phyloP scores from a whole-genome alignment of 1,140 invertebrate genomes.

The Lepidurus packardi region DNA sequence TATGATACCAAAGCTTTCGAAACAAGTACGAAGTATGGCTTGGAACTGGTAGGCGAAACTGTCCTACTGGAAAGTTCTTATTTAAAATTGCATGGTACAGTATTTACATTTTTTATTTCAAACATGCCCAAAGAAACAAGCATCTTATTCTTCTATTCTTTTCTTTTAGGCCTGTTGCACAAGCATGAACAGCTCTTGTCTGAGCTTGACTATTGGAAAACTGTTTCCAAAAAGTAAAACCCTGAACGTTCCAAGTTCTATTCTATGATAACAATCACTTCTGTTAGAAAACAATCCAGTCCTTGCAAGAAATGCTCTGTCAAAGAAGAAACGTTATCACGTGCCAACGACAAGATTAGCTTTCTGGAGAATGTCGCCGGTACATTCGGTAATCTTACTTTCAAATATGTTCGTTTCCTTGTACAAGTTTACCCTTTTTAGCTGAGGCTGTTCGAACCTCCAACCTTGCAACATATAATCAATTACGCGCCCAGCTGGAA shows the following conservation, averaged over 20 bases:
- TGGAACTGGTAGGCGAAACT: too few species aligned
- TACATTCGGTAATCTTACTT: not conserved
- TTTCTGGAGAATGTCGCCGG: not conserved
- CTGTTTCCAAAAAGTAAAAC: not conserved
- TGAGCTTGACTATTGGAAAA: not conserved
- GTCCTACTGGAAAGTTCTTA: not conserved
- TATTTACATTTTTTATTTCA: not conserved
- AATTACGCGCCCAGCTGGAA: constrained; percentile 1
- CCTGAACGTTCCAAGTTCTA: not conserved
- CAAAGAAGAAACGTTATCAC: not conserved
- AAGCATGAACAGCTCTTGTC: not conserved
- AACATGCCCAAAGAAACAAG: not conserved
- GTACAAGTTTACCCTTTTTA: not conserved
- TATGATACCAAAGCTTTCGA: too few species aligned
- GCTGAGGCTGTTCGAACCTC: not conserved
- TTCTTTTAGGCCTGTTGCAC: not conserved
- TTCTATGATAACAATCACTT: not conserved
- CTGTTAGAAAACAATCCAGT: not conserved
- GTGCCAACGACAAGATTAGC: not conserved
- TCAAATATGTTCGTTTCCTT: not conserved
- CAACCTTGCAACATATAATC: not conserved
- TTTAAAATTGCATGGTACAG: not conserved
- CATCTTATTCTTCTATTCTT: not conserved
- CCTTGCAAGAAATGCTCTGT: not conserved
- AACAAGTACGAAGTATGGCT: too few species aligned